These are phyloP conservation scores for Sminthurinus aureus DNA, from an alignment of 2,888 invertebrate genomes.

Conservation along the genomic window DNA sequence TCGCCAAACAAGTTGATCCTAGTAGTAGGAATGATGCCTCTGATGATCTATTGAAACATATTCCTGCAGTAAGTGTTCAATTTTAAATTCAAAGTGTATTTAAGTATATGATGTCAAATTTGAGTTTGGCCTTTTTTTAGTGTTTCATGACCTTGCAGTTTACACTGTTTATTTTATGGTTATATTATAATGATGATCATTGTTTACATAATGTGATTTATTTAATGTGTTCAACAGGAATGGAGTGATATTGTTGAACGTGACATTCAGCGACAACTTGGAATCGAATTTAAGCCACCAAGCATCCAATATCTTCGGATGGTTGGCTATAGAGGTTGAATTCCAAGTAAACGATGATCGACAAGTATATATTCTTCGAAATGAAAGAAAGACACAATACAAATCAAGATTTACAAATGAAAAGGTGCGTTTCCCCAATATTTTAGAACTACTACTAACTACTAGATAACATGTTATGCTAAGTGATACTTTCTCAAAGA, in stretches of 20 bases:
- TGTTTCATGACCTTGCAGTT: not conserved
- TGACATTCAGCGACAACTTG: constrained; percentile 77
- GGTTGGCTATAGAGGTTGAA: not conserved
- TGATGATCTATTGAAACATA: constrained; percentile 17
- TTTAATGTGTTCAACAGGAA: constrained; percentile 65
- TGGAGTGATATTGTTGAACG: constrained; percentile 90
- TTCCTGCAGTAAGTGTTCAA: constrained; percentile 20
- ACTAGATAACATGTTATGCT: too few species aligned
- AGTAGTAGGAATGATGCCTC: not conserved
- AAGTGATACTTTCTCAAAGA: too few species aligned
- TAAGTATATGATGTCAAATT: not conserved
- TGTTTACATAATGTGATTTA: not conserved
- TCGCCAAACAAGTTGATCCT: too few species aligned
- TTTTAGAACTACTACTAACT: too few species aligned
- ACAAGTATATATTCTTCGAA: not conserved
- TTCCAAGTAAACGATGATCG: not conserved
- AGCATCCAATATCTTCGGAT: not conserved
- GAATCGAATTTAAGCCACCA: constrained; percentile 62
- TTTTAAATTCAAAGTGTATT: not conserved
- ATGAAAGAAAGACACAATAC: not conserved
- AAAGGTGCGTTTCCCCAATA: not conserved
- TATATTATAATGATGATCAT: not conserved
- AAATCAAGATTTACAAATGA: not conserved
- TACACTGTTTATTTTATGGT: not conserved
- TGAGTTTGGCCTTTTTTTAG: not conserved